Percentiles rank a stretch among this genome's conserved stretches.
These are phyloP conservation scores for Melanogrammus aeglefinus DNA, from an alignment of 2,797 vertebrate species.

Conservation along the genomic window DNA sequence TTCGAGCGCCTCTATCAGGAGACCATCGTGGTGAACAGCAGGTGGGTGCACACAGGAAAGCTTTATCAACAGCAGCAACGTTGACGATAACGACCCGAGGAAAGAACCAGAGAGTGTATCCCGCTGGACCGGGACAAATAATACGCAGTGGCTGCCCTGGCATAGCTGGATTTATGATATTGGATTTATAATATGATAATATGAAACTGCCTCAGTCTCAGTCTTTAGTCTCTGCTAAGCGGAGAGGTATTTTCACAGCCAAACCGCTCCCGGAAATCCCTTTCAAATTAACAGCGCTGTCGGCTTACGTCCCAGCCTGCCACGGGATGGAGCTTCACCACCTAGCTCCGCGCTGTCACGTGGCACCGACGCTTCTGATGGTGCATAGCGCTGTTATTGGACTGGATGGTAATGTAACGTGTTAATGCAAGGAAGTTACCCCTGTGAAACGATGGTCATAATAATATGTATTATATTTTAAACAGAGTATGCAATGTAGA, in stretches of 20 bases:
- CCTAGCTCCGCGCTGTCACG: background rate
- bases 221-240: background rate
- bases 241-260: background rate
- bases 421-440: too few species aligned
- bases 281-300: conserved; percentile 40
- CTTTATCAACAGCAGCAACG: background rate
- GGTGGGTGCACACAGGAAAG: conserved; percentile 66
- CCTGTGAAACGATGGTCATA: too few species aligned
- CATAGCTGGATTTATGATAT: background rate
- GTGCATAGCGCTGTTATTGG: too few species aligned
- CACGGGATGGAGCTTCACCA: background rate
- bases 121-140: background rate
- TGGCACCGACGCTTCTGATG: background rate
- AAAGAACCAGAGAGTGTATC: background rate
- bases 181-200: background rate
- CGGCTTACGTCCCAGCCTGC: conserved; percentile 40
- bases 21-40: conserved; percentile 74
- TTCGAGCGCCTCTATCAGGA: conserved; percentile 86
- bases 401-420: too few species aligned
- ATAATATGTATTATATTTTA: too few species aligned
- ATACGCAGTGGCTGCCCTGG: background rate
- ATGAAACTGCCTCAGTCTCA: background rate
- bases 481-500: too few species aligned
- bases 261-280: conserved; percentile 52
- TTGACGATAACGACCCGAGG: background rate